Percentiles rank a stretch among this genome's conserved stretches.
phyloP scores from a whole-genome alignment of 2,113 vertebrate species.

The Otus sunia region DNA sequence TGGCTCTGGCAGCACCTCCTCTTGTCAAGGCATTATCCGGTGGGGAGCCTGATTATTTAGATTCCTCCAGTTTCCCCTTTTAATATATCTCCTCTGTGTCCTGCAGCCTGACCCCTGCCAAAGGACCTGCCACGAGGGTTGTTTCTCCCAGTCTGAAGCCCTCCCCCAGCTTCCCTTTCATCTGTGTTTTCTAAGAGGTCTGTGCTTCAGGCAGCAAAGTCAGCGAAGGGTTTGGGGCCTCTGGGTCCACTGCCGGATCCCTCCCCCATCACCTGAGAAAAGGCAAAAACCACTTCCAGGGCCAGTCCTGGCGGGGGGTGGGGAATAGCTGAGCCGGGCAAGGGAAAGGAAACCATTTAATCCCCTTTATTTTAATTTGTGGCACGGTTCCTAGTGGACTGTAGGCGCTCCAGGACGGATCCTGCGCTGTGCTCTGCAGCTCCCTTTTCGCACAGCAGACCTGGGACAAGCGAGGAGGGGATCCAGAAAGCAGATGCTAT shows the following conservation, averaged over 20 bases:
- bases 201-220: slow-evolving; percentile 40
- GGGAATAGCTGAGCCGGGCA: background rate
- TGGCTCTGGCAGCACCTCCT: slow-evolving; percentile 47
- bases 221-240: slow-evolving; percentile 51
- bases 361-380: background rate
- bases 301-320: background rate
- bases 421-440: background rate
- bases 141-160: slow-evolving; percentile 62
- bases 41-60: slow-evolving; percentile 70
- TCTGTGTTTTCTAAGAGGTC: slow-evolving; percentile 61
- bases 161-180: slow-evolving; percentile 71
- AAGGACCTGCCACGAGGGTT: slow-evolving; percentile 60
- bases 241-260: background rate
- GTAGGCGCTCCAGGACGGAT: background rate
- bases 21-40: slow-evolving; percentile 66
- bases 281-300: slow-evolving; percentile 39
- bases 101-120: slow-evolving; percentile 64
- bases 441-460: background rate
- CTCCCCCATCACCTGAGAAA: slow-evolving; percentile 68
- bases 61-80: slow-evolving; percentile 64
- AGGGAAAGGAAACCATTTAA: slow-evolving; percentile 3
- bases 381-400: rapidly evolving
- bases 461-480: background rate
- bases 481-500: rapidly evolving
- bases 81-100: slow-evolving; percentile 66